These are phyloP conservation scores for Anneissia japonica DNA, from an alignment of 35 echinoderm and acorn worm genomes.

Conservation along the genomic window DNA sequence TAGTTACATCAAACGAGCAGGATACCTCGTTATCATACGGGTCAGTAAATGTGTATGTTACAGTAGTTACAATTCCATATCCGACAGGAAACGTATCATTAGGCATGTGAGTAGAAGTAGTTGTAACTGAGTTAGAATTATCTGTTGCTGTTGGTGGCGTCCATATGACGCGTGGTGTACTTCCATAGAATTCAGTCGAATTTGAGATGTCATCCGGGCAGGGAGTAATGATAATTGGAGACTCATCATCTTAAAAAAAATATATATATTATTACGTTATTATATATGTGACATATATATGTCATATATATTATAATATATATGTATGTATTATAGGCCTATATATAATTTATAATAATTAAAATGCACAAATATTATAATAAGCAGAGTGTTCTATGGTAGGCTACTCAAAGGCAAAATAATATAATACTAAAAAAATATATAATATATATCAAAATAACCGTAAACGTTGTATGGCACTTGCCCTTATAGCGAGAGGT, in stretches of 20 bases:
- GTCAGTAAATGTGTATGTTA: conserved; percentile 54
- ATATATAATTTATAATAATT: no score
- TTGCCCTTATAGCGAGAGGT: no score
- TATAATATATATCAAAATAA: no score
- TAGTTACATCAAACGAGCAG: conserved; percentile 46
- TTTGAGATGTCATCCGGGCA: not conserved
- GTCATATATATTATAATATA: no score
- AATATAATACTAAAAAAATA: no score
- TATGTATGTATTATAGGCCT: no score
- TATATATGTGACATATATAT: no score
- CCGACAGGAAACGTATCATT: conserved; percentile 33
- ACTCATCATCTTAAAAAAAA: not conserved
- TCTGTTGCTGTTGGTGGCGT: conserved; percentile 40
- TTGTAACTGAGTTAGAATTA: conserved; percentile 14
- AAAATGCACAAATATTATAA: no score
- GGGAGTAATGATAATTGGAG: not conserved
- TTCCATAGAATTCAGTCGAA: not conserved
- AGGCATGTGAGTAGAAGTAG: not conserved
- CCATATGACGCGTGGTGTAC: conserved; percentile 33
- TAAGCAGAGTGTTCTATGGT: no score
- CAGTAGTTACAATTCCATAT: not conserved
- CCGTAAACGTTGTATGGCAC: no score
- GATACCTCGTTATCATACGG: conserved; percentile 1
- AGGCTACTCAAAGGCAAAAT: no score
- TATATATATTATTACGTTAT: no score